These are phyloP conservation scores for Frankliniella intonsa DNA, from an alignment of 2,888 invertebrate species.

Conservation along the genomic window DNA sequence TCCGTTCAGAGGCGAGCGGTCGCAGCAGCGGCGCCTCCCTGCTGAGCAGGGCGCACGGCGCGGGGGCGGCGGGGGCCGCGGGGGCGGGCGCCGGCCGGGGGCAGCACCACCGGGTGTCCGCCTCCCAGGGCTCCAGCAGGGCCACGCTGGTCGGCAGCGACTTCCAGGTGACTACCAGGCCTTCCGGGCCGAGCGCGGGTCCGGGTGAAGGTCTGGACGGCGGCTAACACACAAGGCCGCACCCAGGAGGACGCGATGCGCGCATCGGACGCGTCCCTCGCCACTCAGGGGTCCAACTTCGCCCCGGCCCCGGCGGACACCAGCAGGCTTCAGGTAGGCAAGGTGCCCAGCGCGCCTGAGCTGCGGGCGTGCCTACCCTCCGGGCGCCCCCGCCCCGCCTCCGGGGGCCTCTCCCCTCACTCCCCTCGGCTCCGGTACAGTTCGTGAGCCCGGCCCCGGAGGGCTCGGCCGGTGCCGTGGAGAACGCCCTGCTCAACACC, in stretches of 20 bases:
- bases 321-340: neutral
- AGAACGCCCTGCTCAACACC: neutral
- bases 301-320: neutral
- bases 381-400: neutral
- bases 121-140: conserved; percentile 11
- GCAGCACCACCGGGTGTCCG: neutral
- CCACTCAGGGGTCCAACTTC: neutral
- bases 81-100: neutral
- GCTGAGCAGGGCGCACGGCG: neutral
- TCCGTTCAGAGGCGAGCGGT: neutral
- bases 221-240: too few relatives aligned
- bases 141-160: neutral
- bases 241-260: neutral
- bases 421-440: neutral
- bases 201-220: neutral
- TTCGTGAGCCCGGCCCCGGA: neutral
- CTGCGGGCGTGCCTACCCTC: neutral
- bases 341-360: neutral
- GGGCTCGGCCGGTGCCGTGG: neutral
- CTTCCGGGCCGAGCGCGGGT: neutral
- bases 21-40: conserved; percentile 3
- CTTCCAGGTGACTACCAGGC: neutral
- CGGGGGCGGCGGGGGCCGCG: neutral
- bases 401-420: too few relatives aligned
- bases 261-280: neutral